Percentiles rank a stretch among this genome's conserved stretches.
These are phyloP conservation scores for Lithobates sylvaticus DNA, from an alignment of 2,797 vertebrate genomes.

Conservation along the genomic window DNA sequence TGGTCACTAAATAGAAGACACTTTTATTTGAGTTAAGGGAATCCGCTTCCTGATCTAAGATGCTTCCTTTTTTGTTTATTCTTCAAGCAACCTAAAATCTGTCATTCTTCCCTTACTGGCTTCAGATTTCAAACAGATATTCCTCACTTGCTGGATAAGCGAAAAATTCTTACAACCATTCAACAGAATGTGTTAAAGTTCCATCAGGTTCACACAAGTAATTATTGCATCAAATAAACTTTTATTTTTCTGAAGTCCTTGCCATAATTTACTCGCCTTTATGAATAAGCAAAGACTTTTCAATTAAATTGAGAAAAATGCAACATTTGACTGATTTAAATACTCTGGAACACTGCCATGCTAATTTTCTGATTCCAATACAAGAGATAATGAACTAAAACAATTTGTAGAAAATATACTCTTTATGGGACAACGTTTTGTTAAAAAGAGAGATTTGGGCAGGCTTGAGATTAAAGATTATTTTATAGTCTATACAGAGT, in stretches of 20 bases:
- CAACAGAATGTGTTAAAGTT: not conserved
- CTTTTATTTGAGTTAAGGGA: conserved; percentile 72
- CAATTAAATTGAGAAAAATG: conserved; percentile 52
- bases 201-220: not conserved
- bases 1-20: conserved; percentile 69
- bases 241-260: conserved; percentile 36
- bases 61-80: conserved; percentile 65
- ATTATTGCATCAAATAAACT: conserved; percentile 48
- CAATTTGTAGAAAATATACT: conserved; percentile 59
- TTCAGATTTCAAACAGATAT: conserved; percentile 38
- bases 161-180: conserved; percentile 14
- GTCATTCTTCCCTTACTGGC: conserved; percentile 21
- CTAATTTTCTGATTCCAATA: conserved; percentile 60
- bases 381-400: conserved; percentile 61
- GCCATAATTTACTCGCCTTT: conserved; percentile 26
- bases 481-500: conserved; percentile 40
- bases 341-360: conserved; percentile 57
- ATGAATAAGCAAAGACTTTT: conserved; percentile 38
- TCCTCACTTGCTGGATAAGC: not conserved
- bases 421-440: conserved; percentile 53
- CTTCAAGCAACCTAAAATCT: conserved; percentile 55
- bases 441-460: conserved; percentile 26
- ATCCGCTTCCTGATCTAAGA: conserved; percentile 70
- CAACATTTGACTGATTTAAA: conserved; percentile 61
- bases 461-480: conserved; percentile 52